Percentiles rank a stretch among this genome's conserved stretches.
Conservation (phyloP, 2,888 invertebrate genomes). For the Hololepta plana region DNA sequence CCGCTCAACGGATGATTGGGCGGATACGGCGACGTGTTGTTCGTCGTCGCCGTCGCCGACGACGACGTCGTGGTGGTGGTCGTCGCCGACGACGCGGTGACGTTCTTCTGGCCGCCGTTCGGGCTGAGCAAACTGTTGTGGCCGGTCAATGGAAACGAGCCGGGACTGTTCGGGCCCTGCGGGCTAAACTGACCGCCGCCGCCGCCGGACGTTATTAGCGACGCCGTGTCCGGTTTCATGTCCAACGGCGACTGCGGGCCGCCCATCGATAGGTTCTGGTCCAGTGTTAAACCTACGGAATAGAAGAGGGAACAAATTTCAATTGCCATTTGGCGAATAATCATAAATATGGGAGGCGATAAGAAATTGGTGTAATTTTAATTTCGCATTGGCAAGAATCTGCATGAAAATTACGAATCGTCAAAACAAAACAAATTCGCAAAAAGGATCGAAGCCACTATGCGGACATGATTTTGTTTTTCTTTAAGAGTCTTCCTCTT, state of each 20-base stretch:
- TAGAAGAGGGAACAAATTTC: constrained; percentile 13
- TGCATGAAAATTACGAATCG: too few species aligned
- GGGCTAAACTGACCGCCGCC: constrained; percentile 37
- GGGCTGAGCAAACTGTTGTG: constrained; percentile 24
- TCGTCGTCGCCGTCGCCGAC: too few species aligned
- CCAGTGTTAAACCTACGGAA: constrained; percentile 53
- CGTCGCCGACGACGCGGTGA: constrained; percentile 26
- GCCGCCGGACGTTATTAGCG: constrained; percentile 34
- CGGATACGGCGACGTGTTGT: constrained; percentile 58
- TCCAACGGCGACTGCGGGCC: constrained; percentile 74
- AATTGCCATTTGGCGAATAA: too few species aligned
- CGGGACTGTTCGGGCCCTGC: constrained; percentile 40
- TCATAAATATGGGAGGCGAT: too few species aligned
- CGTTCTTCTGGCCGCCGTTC: constrained; percentile 30
- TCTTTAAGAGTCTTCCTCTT: too few species aligned
- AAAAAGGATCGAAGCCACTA: too few species aligned
- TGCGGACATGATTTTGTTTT: too few species aligned
- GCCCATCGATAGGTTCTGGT: constrained; percentile 48
- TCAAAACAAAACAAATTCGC: too few species aligned
- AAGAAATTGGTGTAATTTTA: too few species aligned
- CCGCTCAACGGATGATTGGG: constrained; percentile 87
- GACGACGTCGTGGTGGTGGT: constrained; percentile 29
- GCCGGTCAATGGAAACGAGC: too few species aligned
- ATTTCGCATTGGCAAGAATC: too few species aligned
- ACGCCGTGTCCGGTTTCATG: constrained; percentile 78